Base-by-base conservation (phyloP, 2,888 invertebrate genomes). In the Odontocolon sp. region DNA sequence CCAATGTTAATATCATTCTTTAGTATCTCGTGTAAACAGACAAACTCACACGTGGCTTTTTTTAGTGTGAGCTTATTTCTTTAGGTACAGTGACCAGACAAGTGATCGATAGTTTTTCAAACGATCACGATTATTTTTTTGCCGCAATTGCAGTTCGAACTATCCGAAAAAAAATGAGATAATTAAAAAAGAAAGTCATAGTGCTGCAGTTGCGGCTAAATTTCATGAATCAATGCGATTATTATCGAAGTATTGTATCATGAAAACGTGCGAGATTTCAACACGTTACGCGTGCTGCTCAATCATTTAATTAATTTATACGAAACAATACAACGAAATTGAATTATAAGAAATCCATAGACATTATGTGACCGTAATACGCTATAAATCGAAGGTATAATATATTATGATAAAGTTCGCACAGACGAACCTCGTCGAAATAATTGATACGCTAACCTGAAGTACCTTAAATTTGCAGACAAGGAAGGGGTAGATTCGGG, bases 401-500 rank as follows among this genome's bases (percentile, higher is more conserved):
- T n/a, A n/a, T 40, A 54, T 45, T 31, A 56, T 28, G 21, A 54
- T 56, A 45, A 56, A 63, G 4, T 47, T 63, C 14, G 18, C 33
- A 16, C 23, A n/a, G 56, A 28, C 8, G 11, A 21, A 36, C 4
- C 16, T 28, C 36, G 36, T 57, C 47, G 57, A 47, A 26, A 11
- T 57, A 14, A 1, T 9, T 36, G 36, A 68, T 26, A 57, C 36
- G 68, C 56, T 79, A 76, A 72, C 47, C 40, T 36, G 74, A 71
- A 57, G 16, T 67, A 66, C 61, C 63, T 78, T 68, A 38, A 57
- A 91, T 88, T 94, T 94, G 86, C 95, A 97, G 97, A 90, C 95
- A 96, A 94, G 96, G 96, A 81, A 95, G 95, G 91, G 94, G 96
- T 91, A 96, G 96, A 92, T 97, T 97, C 90, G 95, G 95, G 83